These are phyloP conservation scores for Lethenteron reissneri DNA, from an alignment of 2,113 vertebrate genomes.

Conservation along the genomic window DNA sequence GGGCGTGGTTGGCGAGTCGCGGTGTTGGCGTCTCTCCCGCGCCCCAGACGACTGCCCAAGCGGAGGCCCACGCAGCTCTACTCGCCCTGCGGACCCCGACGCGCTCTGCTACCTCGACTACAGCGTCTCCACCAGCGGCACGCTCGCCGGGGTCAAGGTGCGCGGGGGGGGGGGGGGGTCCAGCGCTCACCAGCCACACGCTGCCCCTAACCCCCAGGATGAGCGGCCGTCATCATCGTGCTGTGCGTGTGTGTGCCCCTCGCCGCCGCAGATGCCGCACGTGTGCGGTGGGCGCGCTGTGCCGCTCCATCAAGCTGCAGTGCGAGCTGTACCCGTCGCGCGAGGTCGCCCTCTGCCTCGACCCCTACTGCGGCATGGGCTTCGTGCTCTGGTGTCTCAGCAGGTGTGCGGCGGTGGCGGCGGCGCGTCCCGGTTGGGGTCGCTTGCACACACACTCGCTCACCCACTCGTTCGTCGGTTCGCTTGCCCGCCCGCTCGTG, in stretches of 20 bases:
- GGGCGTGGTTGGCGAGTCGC: no score
- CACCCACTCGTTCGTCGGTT: no score
- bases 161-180: background rate
- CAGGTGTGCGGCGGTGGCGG: background rate
- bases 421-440: no score
- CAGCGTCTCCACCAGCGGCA: slow-evolving; percentile 5
- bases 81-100: background rate
- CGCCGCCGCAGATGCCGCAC: background rate
- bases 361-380: slow-evolving; percentile 3
- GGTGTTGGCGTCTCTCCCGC: no score
- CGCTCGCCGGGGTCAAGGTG: slow-evolving; percentile 3
- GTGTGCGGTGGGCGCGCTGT: background rate
- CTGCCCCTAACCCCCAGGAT: no score
- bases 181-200: no score
- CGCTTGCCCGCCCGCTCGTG: no score
- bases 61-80: background rate
- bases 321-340: slow-evolving; percentile 1
- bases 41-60: background rate
- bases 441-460: no score
- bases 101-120: background rate
- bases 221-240: no score
- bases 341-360: background rate
- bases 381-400: slow-evolving; percentile 5
- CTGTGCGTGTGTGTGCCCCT: no score
- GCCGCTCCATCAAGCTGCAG: slow-evolving; percentile 4